phyloP scores from a whole-genome alignment of 2,113 vertebrate species.

The Acrocephalus kingi region DNA sequence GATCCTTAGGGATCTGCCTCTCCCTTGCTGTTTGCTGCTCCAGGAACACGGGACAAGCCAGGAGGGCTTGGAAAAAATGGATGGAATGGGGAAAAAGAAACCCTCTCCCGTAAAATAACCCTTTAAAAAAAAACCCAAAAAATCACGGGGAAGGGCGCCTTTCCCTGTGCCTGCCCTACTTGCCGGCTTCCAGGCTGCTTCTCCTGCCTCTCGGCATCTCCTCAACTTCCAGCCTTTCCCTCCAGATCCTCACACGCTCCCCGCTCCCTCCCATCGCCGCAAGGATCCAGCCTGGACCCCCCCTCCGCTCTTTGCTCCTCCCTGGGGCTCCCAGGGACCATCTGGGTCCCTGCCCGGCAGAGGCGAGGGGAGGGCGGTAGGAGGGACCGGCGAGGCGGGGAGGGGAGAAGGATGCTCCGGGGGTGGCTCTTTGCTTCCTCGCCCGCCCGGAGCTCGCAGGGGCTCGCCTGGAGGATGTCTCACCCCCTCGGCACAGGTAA shows the following conservation, averaged over 20 bases:
- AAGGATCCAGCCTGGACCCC: background rate
- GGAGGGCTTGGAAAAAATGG: background rate
- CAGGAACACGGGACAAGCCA: background rate
- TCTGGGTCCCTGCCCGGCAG: background rate
- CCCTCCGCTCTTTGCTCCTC: conserved; percentile 47
- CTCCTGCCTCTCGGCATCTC: background rate
- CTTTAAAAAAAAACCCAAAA: background rate
- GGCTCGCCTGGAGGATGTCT: conserved; percentile 57
- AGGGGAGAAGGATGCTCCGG: conserved; percentile 50
- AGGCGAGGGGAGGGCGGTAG: conserved; percentile 48
- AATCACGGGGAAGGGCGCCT: background rate
- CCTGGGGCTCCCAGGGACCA: conserved; percentile 70
- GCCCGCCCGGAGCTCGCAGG: conserved; percentile 33
- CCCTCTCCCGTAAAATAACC: background rate
- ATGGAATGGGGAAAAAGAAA: background rate
- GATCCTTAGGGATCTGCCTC: background rate
- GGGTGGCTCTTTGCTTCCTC: conserved; percentile 17
- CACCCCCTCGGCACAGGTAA: conserved; percentile 54
- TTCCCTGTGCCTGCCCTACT: background rate
- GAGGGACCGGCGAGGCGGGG: conserved; percentile 50
- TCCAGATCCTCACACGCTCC: background rate
- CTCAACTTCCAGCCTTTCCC: background rate
- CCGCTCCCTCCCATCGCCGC: background rate
- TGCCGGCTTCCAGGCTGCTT: background rate
- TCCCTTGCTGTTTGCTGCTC: background rate